Evolutionary conservation across 2,888 invertebrate species (phyloP), one percentile per base, ranked within the genome.

Genomic region (Tanypteryx hageni): DNA sequence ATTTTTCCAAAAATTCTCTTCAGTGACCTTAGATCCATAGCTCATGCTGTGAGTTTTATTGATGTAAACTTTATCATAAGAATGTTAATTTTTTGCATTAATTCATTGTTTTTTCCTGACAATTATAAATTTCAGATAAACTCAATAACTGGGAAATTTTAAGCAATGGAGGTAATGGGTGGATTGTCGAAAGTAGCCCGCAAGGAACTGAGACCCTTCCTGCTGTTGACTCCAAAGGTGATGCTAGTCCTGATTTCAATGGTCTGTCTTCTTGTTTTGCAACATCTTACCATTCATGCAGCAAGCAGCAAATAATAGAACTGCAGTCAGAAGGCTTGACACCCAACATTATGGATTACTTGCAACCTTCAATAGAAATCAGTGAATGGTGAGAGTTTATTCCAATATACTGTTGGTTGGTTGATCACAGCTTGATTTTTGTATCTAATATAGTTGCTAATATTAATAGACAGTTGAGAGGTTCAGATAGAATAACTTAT

Each of bases 301-400:
- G 92, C 18, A 96, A 96, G 94, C 81, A 94, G 27, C 96, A 96
- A 94, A 93, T 94, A 13, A 94, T 96, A 83, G 94, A 95, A 93
- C 94, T 96, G 14, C 76, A 94, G 7, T 93, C 94, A 13, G 95
- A 95, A 93, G 95, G 95, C n/a, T 93, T 95, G 44, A 93, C 94
- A 44, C 93, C 93, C 18, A 93, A 94, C 92, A 94, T 96, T 31
- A 94, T 97, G 91, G 95, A 96, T 93, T 94, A 94, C 86, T 94
- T 95, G 59, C 95, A 95, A 93, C 96, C 96, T 8, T 94, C 95
- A n/a, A 96, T 97, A 93, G 94, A 95, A 93, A 95, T 96, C 92
- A 95, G 95, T 92, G 96, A 96, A 93, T 94, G 92, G 93, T 92
- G 68, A 68, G 82, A 13, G 14, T 0, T 4, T 13, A 61, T 31